Evolutionary conservation across 1,140 invertebrate species (phyloP), one percentile per base, ranked within the genome.

Genomic region (Drosophila lowei): DNA sequence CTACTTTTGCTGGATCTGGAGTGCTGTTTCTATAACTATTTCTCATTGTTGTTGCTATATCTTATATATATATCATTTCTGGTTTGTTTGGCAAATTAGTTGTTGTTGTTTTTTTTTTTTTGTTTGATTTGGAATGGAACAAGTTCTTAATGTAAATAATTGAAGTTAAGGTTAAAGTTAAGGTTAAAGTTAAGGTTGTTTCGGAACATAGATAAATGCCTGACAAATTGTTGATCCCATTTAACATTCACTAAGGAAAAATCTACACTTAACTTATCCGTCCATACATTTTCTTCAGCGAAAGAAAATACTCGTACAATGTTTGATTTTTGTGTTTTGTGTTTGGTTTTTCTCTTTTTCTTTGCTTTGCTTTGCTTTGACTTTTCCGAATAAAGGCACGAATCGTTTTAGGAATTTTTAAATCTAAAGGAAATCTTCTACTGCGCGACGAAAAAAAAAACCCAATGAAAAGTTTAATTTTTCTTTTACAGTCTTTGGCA

Each of bases 221-320:
- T 50, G 76, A 63, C 63, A 49, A 84, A 65, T 79, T 68, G 18
- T 85, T 85, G 81, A 81, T 85, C 81, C 81, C 81, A 53, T 85
- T 77, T 47, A 68, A 75, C 30, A 58, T 43, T 76, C 56, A 54
- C 23, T 49, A 75, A 59, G 50, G 44, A 13, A 38, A 75, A 73
- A 63, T 48, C 59, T 49, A 48, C n/a, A 38, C 42, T 43, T 42
- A 68, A 68, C 63, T 68, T 38, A 68, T 49, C 23, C 42, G 30
- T 68, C 30, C 56, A 30, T 28, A 30, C 48, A 67, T 42, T 42
- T 66, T 34, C 34, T 11, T 11, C 3, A 4, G 3, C 34, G 0
- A 13, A 34, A 13, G 34, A 4, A 38, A 3, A 38, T 11, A 38
- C 11, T 13, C 18, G 18, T 18, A 2, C 18, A 18, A 18, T 18